These are phyloP conservation scores for Chaetops frenatus DNA, from an alignment of 2,113 vertebrate species.

Conservation along the genomic window DNA sequence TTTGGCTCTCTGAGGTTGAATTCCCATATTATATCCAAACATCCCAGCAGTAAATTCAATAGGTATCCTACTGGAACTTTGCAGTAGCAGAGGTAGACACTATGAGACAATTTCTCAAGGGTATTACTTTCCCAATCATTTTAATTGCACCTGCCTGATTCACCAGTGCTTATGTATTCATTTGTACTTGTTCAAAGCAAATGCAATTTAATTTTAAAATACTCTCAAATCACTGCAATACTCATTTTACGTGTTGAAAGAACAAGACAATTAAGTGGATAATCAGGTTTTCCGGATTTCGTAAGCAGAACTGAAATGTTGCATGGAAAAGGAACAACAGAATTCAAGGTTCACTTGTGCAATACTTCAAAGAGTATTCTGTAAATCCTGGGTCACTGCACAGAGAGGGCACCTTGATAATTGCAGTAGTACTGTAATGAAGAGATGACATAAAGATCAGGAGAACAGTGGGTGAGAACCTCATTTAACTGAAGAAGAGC, in stretches of 20 bases:
- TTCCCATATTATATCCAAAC: not conserved
- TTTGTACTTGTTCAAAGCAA: conserved; percentile 9
- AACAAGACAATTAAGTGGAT: not conserved
- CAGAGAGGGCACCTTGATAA: not conserved
- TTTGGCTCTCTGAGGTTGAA: not conserved
- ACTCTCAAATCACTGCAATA: not conserved
- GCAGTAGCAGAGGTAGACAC: not conserved
- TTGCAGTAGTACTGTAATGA: not conserved
- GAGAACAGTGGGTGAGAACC: not conserved
- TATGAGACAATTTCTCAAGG: conserved; percentile 6
- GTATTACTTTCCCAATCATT: not conserved
- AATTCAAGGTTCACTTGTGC: not conserved
- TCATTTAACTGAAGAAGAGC: not conserved
- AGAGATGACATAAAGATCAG: not conserved
- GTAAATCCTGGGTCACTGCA: not conserved
- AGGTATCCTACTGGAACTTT: not conserved
- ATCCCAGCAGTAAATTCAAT: not conserved
- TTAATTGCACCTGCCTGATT: not conserved
- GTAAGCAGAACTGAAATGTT: not conserved
- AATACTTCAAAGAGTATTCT: not conserved
- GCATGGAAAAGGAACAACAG: not conserved
- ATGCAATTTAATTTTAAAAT: not conserved
- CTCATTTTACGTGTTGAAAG: not conserved
- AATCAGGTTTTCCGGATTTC: not conserved
- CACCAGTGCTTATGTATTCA: not conserved